These are phyloP conservation scores for Cosmia pyralina DNA, from an alignment of 2,888 invertebrate genomes.

Conservation along the genomic window DNA sequence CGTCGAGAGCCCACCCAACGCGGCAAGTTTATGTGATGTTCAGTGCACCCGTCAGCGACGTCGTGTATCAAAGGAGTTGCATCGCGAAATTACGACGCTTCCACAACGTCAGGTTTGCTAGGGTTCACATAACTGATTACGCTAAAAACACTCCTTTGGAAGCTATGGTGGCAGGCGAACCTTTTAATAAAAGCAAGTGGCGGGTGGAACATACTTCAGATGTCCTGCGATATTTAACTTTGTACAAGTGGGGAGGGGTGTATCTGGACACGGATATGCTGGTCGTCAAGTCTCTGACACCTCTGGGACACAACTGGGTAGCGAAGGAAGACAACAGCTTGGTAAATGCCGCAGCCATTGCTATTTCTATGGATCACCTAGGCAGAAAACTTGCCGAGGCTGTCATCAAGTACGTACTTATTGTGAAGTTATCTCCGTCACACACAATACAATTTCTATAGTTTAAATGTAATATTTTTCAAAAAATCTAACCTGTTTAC, in stretches of 20 bases:
- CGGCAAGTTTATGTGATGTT: slow-evolving; percentile 87
- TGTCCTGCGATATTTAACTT: slow-evolving; percentile 91
- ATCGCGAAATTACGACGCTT: slow-evolving; percentile 43
- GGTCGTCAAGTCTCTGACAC: slow-evolving; percentile 90
- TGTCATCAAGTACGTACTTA: slow-evolving; percentile 47
- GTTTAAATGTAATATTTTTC: too few species aligned
- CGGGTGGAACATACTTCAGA: slow-evolving; percentile 90
- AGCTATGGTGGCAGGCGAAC: slow-evolving; percentile 85
- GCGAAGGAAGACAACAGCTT: slow-evolving; percentile 87
- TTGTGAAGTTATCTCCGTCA: neutral
- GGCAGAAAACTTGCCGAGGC: slow-evolving; percentile 63
- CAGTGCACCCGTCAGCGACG: slow-evolving; percentile 31
- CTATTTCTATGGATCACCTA: slow-evolving; percentile 82
- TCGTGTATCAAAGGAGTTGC: slow-evolving; percentile 33
- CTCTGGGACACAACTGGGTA: slow-evolving; percentile 90
- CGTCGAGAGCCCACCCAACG: slow-evolving; percentile 91
- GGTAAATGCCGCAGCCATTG: slow-evolving; percentile 92
- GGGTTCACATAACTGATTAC: slow-evolving; percentile 75
- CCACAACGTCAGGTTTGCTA: slow-evolving; percentile 50
- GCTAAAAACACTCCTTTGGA: slow-evolving; percentile 90
- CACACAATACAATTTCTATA: neutral
- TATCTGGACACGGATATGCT: slow-evolving; percentile 94
- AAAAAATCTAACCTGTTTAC: too few species aligned
- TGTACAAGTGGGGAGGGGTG: slow-evolving; percentile 93
- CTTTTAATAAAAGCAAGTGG: slow-evolving; percentile 88